Conservation (phyloP, 2,797 vertebrate genomes). For the Chaetophractus vellerosus region DNA sequence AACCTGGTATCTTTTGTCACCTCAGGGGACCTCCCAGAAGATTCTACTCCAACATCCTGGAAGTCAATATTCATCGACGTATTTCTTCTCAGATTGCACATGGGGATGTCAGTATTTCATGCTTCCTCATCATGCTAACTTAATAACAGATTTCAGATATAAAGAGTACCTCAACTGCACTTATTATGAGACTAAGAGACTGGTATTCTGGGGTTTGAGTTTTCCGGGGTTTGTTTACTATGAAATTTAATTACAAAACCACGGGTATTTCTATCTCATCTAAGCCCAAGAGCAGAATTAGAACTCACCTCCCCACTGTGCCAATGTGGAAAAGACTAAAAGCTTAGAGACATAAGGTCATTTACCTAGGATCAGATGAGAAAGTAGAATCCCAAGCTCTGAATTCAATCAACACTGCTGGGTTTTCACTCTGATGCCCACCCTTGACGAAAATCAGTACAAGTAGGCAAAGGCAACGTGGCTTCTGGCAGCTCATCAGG, state of each 20-base stretch:
- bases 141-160: not conserved
- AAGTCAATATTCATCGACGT: not conserved
- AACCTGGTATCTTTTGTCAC: not conserved
- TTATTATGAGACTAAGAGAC: not conserved
- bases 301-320: not conserved
- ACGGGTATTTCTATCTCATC: not conserved
- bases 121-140: not conserved
- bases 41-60: not conserved
- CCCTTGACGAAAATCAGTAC: not conserved
- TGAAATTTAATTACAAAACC: constrained; percentile 25
- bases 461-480: not conserved
- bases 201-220: not conserved
- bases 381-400: not conserved
- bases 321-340: not conserved
- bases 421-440: not conserved
- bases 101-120: not conserved
- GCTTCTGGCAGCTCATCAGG: not conserved
- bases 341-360: not conserved
- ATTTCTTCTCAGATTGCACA: not conserved
- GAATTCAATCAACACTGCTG: not conserved
- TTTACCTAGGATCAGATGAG: not conserved
- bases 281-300: not conserved
- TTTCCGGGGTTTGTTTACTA: not conserved
- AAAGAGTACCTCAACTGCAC: not conserved
- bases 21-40: not conserved